phyloP scores from a whole-genome alignment of 2,888 invertebrate genomes.

The Pardosa pseudoannulata region DNA sequence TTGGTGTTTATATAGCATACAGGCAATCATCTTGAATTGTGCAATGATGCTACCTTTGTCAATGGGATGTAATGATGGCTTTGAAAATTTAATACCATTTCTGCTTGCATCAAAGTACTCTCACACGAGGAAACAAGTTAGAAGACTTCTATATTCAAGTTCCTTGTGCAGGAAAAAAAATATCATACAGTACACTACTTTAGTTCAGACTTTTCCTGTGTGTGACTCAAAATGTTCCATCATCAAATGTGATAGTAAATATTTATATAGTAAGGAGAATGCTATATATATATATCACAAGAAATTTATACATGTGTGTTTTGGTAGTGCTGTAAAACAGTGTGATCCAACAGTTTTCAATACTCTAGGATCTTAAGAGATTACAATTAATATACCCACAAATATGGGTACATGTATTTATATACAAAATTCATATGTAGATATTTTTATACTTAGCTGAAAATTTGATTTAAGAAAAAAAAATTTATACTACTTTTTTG shows the following conservation, averaged over 20 bases:
- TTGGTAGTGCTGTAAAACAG: neutral
- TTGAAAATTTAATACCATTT: neutral
- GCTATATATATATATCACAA: neutral
- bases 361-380: too few relatives aligned
- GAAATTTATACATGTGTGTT: neutral
- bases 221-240: neutral
- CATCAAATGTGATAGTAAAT: conserved; percentile 2
- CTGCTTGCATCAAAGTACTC: neutral
- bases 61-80: neutral
- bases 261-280: neutral
- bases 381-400: too few relatives aligned
- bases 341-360: neutral
- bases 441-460: too few relatives aligned
- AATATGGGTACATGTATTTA: too few relatives aligned
- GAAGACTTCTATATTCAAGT: neutral
- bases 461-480: too few relatives aligned
- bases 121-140: neutral
- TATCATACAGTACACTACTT: neutral
- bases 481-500: too few relatives aligned
- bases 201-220: neutral
- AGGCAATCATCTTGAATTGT: neutral
- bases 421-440: too few relatives aligned
- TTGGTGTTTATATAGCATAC: neutral
- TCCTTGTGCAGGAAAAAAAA: neutral
- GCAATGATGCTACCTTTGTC: neutral